Conservation (phyloP, 2,113 vertebrate species). For the Marmota flaviventris region DNA sequence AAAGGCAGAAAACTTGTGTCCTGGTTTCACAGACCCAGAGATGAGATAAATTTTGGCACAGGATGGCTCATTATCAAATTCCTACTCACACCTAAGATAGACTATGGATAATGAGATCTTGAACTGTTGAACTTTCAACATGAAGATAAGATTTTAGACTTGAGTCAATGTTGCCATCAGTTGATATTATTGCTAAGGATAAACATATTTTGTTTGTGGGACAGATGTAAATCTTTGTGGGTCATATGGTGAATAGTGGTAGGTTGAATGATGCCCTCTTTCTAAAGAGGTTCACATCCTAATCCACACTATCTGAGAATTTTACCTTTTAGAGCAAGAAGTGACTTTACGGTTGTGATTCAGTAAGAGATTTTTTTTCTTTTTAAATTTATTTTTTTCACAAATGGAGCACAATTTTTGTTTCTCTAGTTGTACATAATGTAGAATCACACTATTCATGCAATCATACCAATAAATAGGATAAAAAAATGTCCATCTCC, state of each 20-base stretch:
- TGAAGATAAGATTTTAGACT: conserved; percentile 16
- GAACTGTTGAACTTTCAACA: not conserved
- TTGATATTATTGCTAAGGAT: not conserved
- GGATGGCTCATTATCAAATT: not conserved
- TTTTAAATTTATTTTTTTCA: no score
- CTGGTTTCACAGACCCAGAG: not conserved
- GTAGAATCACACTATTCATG: no score
- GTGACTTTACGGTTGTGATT: not conserved
- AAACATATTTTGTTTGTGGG: not conserved
- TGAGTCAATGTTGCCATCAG: not conserved
- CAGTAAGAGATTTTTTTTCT: not conserved
- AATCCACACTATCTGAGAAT: not conserved
- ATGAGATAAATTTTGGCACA: not conserved
- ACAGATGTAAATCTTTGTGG: not conserved
- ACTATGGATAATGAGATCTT: not conserved
- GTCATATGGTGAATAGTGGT: no score
- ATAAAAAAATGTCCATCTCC: no score
- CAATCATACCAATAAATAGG: no score
- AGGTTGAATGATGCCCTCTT: not conserved
- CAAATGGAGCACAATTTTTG: no score
- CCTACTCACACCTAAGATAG: not conserved
- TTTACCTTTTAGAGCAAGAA: not conserved
- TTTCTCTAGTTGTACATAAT: no score
- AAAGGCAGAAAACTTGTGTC: not conserved
- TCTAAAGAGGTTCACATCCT: not conserved